A percentile compares a stretch with the other conserved stretches of the same genome.
Evolutionary conservation across 1,140 invertebrate species (phyloP).

Genomic region (Semibalanus balanoides): DNA sequence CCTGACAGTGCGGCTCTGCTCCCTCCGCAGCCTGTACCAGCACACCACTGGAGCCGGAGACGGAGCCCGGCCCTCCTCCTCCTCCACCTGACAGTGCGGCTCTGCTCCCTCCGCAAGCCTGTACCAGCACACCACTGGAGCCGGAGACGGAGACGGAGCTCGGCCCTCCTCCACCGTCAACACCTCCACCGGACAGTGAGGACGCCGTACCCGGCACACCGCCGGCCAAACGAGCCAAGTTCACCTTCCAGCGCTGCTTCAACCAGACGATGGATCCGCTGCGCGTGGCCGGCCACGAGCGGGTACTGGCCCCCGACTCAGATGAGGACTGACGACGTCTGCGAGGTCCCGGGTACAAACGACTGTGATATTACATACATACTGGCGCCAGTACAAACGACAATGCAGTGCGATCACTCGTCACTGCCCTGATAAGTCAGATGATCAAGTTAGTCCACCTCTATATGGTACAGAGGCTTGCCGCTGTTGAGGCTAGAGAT

Average conservation of each 20-base stretch:
- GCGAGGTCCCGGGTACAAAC: no score
- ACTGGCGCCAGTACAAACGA: no score
- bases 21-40: not conserved
- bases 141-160: slow-evolving; percentile 33
- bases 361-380: no score
- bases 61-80: slow-evolving; percentile 36
- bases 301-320: slow-evolving; percentile 13
- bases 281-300: slow-evolving; percentile 9
- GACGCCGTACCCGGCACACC: slow-evolving; percentile 24
- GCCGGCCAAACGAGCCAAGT: slow-evolving; percentile 10
- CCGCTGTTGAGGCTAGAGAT: no score
- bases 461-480: no score
- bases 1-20: no score
- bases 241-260: slow-evolving; percentile 47
- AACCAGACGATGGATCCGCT: slow-evolving; percentile 45
- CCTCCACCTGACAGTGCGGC: no score
- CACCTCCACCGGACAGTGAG: slow-evolving; percentile 26
- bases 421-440: no score
- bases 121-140: slow-evolving; percentile 12
- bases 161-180: slow-evolving; percentile 34
- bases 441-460: no score
- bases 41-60: slow-evolving; percentile 23
- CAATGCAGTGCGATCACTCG: no score
- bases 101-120: no score
- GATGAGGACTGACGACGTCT: slow-evolving; percentile 37